Evolutionary conservation across 2,797 vertebrate genomes (phyloP).

Genomic region (Ptychobarbus kaznakovi): DNA sequence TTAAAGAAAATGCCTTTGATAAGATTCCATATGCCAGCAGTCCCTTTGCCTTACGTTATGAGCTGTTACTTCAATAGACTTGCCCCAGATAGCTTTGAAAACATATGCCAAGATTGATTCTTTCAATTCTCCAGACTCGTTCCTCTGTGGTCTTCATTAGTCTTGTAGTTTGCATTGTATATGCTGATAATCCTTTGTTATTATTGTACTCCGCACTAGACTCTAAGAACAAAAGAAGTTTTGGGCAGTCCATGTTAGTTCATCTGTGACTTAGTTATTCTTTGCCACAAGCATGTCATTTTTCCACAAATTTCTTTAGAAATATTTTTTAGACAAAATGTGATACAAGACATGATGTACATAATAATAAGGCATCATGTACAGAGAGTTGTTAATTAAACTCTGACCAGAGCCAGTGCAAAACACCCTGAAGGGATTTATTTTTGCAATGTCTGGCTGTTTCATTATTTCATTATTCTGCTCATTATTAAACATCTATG

Average conservation of each 20-base stretch:
- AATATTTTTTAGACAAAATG: not conserved
- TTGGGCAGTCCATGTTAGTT: not conserved
- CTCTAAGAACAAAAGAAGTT: not conserved
- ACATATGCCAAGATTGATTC: not conserved
- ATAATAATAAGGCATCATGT: not conserved
- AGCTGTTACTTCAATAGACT: not conserved
- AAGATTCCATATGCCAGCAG: not conserved
- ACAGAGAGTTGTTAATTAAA: not conserved
- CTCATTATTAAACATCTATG: not conserved
- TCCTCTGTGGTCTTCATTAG: constrained; percentile 23
- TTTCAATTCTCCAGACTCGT: not conserved
- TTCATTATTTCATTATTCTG: not conserved
- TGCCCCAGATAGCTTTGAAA: not conserved
- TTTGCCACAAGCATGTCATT: not conserved
- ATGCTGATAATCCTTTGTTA: constrained; percentile 12
- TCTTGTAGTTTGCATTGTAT: constrained; percentile 14
- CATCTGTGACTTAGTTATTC: not conserved
- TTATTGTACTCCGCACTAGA: not conserved
- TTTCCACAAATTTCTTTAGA: not conserved
- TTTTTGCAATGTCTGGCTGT: not conserved
- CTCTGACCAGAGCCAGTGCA: not conserved
- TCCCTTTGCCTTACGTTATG: not conserved
- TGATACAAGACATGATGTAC: not conserved
- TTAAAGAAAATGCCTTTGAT: constrained; percentile 1
- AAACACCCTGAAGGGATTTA: not conserved